These are phyloP conservation scores for Lasioglossum figueresi DNA, from an alignment of 2,888 invertebrate species.

Conservation along the genomic window DNA sequence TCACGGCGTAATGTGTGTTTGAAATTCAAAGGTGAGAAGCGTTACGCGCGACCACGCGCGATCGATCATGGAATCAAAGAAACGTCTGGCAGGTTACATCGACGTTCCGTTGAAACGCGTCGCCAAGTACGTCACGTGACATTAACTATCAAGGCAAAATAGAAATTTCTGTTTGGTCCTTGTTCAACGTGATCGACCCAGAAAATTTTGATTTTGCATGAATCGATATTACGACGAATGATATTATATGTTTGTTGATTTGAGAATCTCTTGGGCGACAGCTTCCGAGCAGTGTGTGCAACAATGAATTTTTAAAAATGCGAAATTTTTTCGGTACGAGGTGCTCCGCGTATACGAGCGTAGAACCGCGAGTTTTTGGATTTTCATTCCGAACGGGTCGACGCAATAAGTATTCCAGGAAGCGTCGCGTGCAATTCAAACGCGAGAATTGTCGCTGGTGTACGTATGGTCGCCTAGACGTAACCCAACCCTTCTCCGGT, in stretches of 20 bases:
- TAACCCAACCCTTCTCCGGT: not conserved
- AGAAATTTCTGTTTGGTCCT: not conserved
- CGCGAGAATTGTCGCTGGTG: not conserved
- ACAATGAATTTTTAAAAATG: not conserved
- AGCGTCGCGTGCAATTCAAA: constrained; percentile 1
- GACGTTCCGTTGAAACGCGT: constrained; percentile 14
- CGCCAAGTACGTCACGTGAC: not conserved
- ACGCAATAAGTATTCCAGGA: not conserved
- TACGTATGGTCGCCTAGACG: constrained; percentile 23
- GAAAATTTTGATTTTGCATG: not conserved
- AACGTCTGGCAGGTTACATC: constrained; percentile 21
- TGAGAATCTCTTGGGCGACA: not conserved
- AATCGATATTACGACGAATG: too few species aligned
- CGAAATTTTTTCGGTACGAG: not conserved
- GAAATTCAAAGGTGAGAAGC: constrained; percentile 50
- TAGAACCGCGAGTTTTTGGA: not conserved
- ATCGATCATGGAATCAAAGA: constrained; percentile 55
- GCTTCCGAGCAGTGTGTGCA: not conserved
- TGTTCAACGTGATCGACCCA: not conserved
- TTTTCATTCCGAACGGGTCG: not conserved
- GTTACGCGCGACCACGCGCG: constrained; percentile 39
- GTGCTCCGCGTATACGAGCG: not conserved
- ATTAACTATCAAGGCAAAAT: too few species aligned
- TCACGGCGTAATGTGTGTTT: constrained; percentile 36
- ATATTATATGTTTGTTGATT: not conserved